These are phyloP conservation scores for Pomatorhinus ruficollis DNA, from an alignment of 2,113 vertebrate species.

Conservation along the genomic window DNA sequence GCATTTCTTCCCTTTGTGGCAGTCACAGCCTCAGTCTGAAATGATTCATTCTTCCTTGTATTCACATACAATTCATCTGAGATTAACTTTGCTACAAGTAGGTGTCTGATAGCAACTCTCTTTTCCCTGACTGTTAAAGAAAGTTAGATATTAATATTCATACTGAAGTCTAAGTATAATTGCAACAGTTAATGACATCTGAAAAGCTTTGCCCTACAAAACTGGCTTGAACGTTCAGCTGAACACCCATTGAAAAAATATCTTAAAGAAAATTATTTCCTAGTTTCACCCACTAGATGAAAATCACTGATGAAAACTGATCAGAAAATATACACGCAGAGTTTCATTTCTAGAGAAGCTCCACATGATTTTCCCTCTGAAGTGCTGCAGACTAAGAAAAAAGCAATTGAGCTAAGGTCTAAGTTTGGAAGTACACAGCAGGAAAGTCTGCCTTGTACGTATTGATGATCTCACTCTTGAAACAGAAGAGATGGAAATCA, in stretches of 20 bases:
- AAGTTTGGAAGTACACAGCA: conserved; percentile 25
- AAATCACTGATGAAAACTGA: neutral
- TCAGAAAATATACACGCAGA: neutral
- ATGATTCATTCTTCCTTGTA: neutral
- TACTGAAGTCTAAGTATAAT: neutral
- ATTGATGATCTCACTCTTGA: conserved; percentile 31
- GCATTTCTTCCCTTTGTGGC: neutral
- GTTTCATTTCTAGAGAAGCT: neutral
- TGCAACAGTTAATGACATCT: neutral
- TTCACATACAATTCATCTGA: neutral
- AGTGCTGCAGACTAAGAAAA: neutral
- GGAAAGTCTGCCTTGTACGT: neutral
- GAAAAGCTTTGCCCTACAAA: neutral
- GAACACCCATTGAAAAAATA: neutral
- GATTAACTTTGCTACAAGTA: neutral
- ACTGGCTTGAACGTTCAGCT: neutral
- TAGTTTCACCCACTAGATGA: neutral
- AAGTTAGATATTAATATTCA: neutral
- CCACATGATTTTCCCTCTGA: neutral
- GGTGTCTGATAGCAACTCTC: neutral
- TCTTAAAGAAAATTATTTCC: neutral
- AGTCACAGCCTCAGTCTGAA: neutral
- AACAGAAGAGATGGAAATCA: conserved; percentile 32
- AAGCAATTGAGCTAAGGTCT: neutral
- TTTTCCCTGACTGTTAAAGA: neutral